Base-by-base conservation (phyloP, 2,113 vertebrate genomes). In the Sclerurus mexicanus region DNA sequence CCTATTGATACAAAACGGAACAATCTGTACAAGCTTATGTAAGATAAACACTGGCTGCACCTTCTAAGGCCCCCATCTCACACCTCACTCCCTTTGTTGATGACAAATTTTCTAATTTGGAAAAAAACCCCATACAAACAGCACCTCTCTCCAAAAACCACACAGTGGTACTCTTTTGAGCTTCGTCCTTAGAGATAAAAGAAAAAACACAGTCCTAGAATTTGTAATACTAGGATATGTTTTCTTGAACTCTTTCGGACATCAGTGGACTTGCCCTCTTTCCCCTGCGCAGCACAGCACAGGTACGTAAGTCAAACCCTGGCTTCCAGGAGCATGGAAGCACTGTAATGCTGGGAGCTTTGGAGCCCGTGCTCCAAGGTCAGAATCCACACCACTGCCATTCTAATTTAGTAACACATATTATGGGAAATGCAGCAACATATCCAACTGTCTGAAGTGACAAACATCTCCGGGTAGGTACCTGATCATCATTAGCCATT, bases 251-350 rank as follows among this genome's bases (percentile, higher is more conserved):
- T 56, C 33, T 30, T 47, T 10, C 0, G 2, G 39, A 9, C 11
- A 24, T 24, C 10, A 59, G 21, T 5, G 16, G 37, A 39, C 40
- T 40, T 42, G 18, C 20, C 47, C 60, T 21, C 46, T 35, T 35
- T 40, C 14, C 37, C 42, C 22, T 33, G 10, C 7, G 10, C 12
- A 55, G 35, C 7, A 71, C 16, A 55, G 35, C 8, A 71, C 15
- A 33, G 50, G 33, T 33, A 33, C 1, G 0, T 22, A 35, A n/a
- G 52, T 31, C 2, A 1, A 39, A 24, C 12, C 25, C 42, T 31
- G 49, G 37, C 47, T 42, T 76, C 53, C 47, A 62, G 9, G 35
- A 58, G 50, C 39, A 63, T 0, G 0, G 28, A n/a, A 80, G 42
- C 52, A 67, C 31, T 27, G 58, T 14, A n/a, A 6, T 6, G 12